phyloP scores from a whole-genome alignment of 2,113 vertebrate genomes.

The Aldabrachelys gigantea region DNA sequence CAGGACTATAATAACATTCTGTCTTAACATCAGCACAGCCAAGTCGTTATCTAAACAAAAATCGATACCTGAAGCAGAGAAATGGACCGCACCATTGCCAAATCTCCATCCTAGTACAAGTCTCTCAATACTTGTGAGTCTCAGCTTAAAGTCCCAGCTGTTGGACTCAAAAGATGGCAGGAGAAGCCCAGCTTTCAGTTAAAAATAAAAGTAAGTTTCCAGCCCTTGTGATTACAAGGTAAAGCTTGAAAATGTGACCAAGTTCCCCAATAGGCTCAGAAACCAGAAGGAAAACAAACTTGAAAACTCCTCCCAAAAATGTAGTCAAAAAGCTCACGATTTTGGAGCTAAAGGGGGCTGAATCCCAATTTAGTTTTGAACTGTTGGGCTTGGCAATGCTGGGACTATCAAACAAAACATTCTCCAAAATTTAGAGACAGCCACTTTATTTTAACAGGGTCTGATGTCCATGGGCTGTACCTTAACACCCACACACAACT shows the following conservation, averaged over 20 bases:
- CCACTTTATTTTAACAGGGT: not conserved
- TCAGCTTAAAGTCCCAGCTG: not conserved
- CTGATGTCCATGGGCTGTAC: not conserved
- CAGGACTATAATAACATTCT: not conserved
- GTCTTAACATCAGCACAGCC: not conserved
- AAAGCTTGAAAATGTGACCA: not conserved
- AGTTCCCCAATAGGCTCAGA: not conserved
- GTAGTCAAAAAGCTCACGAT: accelerated
- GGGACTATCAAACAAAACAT: not conserved
- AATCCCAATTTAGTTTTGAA: not conserved
- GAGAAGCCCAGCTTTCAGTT: not conserved
- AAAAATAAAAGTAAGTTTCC: not conserved
- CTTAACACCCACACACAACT: accelerated
- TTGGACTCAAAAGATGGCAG: not conserved
- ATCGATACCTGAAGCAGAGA: not conserved
- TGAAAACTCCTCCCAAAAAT: not conserved
- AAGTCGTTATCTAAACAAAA: not conserved
- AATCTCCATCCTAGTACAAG: not conserved
- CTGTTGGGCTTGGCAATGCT: not conserved
- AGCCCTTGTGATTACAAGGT: not conserved
- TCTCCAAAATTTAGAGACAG: not conserved
- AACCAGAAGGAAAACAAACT: not conserved
- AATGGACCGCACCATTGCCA: not conserved
- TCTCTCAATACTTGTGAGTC: accelerated
- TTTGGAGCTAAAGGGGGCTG: not conserved